These are phyloP conservation scores for Lemur catta DNA, from an alignment of 2,797 vertebrate species.

Conservation along the genomic window DNA sequence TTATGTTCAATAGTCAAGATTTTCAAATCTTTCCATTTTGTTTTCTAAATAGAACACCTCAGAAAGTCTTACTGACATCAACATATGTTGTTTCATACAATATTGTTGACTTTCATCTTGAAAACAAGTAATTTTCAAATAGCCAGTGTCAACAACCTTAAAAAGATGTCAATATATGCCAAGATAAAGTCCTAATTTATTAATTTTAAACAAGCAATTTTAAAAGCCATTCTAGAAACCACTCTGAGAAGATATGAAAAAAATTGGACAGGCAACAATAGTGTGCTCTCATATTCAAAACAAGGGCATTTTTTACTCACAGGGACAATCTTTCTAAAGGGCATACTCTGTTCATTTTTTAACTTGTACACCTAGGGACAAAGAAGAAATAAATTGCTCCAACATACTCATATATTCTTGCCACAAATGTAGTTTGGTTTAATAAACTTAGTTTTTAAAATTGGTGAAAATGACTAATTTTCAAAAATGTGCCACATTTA, in stretches of 20 bases:
- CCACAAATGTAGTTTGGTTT: neutral
- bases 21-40: neutral
- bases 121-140: neutral
- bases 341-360: neutral
- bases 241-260: neutral
- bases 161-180: neutral
- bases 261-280: neutral
- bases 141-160: neutral
- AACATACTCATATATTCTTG: neutral
- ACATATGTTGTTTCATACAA: neutral
- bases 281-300: neutral
- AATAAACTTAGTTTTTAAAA: neutral
- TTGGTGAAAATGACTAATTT: neutral
- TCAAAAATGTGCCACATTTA: neutral
- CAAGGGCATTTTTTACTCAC: neutral
- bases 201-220: neutral
- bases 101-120: neutral
- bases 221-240: neutral
- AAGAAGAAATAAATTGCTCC: neutral
- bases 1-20: neutral
- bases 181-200: neutral
- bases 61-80: neutral
- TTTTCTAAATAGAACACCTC: neutral
- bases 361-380: neutral
- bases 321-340: neutral